Percentiles rank a stretch among this genome's conserved stretches.
Conservation (phyloP, 1,140 invertebrate species). For the Drosophila quadrilineata region DNA sequence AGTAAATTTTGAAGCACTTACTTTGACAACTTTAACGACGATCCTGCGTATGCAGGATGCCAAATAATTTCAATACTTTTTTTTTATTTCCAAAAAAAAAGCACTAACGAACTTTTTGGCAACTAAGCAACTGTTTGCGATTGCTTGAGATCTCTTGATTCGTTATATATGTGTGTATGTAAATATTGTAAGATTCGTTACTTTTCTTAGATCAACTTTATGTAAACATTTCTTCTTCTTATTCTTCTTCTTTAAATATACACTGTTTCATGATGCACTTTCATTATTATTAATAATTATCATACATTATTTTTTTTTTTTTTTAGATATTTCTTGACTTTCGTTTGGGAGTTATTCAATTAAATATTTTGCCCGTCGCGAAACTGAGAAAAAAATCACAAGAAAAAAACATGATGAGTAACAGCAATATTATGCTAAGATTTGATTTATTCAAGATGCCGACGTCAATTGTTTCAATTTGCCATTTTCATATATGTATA, state of each 20-base stretch:
- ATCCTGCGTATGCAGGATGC: constrained; percentile 72
- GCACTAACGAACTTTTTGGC: constrained; percentile 22
- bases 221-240: constrained; percentile 7
- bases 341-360: no score
- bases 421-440: no score
- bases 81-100: no score
- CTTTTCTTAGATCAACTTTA: constrained; percentile 14
- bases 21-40: constrained; percentile 62
- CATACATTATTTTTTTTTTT: no score
- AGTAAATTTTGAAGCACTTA: constrained; percentile 82
- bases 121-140: constrained; percentile 2
- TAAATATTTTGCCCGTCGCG: constrained; percentile 37
- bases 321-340: no score
- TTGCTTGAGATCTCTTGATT: neutral
- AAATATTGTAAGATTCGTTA: no score
- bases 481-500: no score
- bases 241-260: no score
- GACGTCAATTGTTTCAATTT: no score
- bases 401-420: constrained; percentile 69
- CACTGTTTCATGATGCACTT: constrained; percentile 38
- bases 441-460: no score
- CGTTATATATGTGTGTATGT: constrained; percentile 1
- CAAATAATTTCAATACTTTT: constrained; percentile 32
- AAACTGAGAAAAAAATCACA: constrained; percentile 72
- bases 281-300: no score